Percentiles rank a stretch among this genome's conserved stretches.
phyloP scores from a whole-genome alignment of 2,113 vertebrate genomes.

The Sceloporus tristichus region DNA sequence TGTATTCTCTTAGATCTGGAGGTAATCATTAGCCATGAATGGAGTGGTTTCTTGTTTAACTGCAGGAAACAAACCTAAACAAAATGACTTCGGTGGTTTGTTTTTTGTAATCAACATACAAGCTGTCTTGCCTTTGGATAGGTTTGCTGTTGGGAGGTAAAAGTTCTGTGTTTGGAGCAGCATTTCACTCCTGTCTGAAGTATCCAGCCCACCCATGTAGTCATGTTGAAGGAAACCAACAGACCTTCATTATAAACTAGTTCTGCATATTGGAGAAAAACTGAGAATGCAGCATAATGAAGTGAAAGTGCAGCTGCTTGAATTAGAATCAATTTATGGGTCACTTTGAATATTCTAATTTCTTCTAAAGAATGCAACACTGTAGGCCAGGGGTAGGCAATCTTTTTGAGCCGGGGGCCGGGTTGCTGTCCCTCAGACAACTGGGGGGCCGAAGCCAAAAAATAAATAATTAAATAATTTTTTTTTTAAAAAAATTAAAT shows the following conservation, averaged over 20 bases:
- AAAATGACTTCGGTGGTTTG: neutral
- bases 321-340: neutral
- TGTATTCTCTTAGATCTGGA: neutral
- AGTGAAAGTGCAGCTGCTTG: neutral
- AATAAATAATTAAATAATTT: no score
- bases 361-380: neutral
- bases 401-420: no score
- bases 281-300: neutral
- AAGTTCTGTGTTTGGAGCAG: neutral
- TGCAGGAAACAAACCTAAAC: neutral
- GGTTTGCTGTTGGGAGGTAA: neutral
- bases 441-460: no score
- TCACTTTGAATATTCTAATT: neutral
- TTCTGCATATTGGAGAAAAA: neutral
- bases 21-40: neutral
- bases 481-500: no score
- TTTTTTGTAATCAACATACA: neutral
- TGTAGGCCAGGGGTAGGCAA: no score
- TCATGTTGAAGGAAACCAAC: neutral
- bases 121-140: neutral
- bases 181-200: neutral
- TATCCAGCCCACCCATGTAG: neutral
- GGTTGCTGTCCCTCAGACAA: no score
- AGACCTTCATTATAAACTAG: neutral
- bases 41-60: neutral